Percentiles rank a stretch among this genome's conserved stretches.
Conservation (phyloP, 2,797 vertebrate genomes). For the Champsocephalus esox region DNA sequence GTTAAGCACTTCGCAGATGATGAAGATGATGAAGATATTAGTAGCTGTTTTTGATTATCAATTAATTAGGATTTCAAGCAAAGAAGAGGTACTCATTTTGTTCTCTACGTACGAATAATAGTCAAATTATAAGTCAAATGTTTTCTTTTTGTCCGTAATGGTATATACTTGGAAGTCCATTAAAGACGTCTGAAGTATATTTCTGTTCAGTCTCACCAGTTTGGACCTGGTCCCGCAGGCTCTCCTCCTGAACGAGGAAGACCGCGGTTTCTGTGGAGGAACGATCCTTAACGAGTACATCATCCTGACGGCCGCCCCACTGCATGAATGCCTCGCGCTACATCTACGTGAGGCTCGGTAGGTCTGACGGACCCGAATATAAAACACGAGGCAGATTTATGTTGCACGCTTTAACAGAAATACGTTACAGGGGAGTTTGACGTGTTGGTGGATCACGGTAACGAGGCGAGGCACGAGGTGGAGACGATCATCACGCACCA, state of each 20-base stretch:
- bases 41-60: no score
- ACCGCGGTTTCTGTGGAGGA: conserved; percentile 92
- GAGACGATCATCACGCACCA: conserved; percentile 84
- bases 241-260: conserved; percentile 87
- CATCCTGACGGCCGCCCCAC: conserved; percentile 92
- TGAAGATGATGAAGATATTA: no score
- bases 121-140: no score
- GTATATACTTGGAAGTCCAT: not conserved
- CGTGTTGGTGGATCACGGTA: conserved; percentile 69
- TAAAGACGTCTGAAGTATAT: not conserved
- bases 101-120: no score
- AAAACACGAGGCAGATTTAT: no score
- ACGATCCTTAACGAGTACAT: conserved; percentile 89
- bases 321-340: conserved; percentile 89
- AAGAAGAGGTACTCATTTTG: no score
- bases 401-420: no score
- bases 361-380: conserved; percentile 40
- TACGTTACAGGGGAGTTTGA: conserved; percentile 88
- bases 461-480: conserved; percentile 77
- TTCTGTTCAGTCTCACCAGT: not conserved
- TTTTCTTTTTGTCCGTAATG: no score
- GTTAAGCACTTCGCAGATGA: no score
- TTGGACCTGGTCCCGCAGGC: conserved; percentile 78
- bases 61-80: no score
- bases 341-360: conserved; percentile 89